Percentiles rank a stretch among this genome's conserved stretches.
Evolutionary conservation across 2,113 vertebrate species (phyloP).

Genomic region (Geococcyx californianus): DNA sequence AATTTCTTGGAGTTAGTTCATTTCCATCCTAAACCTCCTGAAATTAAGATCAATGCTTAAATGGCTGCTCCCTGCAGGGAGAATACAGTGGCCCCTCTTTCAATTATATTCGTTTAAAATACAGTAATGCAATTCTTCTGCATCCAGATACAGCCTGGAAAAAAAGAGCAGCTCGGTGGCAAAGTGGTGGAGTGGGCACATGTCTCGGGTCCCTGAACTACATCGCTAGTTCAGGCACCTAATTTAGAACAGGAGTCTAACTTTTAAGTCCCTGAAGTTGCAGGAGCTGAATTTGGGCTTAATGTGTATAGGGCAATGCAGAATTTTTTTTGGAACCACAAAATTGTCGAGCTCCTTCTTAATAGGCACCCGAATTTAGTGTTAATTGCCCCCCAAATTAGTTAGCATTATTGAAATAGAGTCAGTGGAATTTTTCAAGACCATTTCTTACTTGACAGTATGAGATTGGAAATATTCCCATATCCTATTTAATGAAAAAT

Average conservation of each 20-base stretch:
- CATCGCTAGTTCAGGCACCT: background rate
- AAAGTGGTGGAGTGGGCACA: background rate
- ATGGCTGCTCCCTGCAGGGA: background rate
- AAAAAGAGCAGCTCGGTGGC: background rate
- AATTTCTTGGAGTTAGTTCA: background rate
- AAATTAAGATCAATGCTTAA: background rate
- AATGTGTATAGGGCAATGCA: background rate
- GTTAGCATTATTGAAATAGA: slow-evolving; percentile 34
- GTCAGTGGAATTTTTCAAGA: background rate
- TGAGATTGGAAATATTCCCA: slow-evolving; percentile 31
- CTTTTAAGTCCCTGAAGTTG: background rate
- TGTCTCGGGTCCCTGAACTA: background rate
- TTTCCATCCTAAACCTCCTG: background rate
- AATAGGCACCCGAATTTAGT: slow-evolving; percentile 2
- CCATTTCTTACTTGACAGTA: slow-evolving; percentile 36
- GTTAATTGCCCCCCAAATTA: slow-evolving; percentile 57
- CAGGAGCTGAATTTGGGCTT: background rate
- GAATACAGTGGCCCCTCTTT: background rate
- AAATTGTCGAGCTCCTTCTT: background rate
- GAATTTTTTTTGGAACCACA: background rate
- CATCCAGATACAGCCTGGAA: background rate
- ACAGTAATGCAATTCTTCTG: background rate
- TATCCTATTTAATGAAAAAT: slow-evolving; percentile 62
- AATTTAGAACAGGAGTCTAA: background rate
- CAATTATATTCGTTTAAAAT: background rate